Evolutionary conservation across 2,113 vertebrate genomes (phyloP).

Genomic region (Takifugu flavidus): DNA sequence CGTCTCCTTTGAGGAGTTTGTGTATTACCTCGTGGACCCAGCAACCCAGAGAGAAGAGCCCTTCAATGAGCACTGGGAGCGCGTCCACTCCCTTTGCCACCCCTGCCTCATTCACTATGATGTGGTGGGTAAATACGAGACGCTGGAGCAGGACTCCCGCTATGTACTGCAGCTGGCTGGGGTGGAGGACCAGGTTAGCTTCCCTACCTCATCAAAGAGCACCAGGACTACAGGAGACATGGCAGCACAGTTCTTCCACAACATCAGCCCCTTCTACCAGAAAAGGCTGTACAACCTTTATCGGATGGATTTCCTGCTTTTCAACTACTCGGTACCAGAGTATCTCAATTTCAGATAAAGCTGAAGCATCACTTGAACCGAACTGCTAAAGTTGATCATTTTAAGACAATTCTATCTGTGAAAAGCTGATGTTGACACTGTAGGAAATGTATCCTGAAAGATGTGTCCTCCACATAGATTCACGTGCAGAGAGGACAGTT

Average conservation of each 20-base stretch:
- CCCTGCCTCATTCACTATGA: conserved; percentile 92
- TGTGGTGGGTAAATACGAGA: conserved; percentile 93
- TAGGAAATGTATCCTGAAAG: not conserved
- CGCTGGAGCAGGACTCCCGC: conserved; percentile 86
- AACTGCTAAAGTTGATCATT: not conserved
- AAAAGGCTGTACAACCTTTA: conserved; percentile 91
- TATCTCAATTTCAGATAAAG: conserved; percentile 79
- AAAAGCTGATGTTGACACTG: conserved; percentile 6
- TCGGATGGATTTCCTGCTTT: conserved; percentile 94
- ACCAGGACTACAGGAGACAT: conserved; percentile 79
- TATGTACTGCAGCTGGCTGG: conserved; percentile 86
- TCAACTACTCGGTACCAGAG: conserved; percentile 89
- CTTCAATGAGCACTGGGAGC: conserved; percentile 96
- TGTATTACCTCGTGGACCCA: conserved; percentile 90
- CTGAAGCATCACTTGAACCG: not conserved
- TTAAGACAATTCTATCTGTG: not conserved
- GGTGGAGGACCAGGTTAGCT: conserved; percentile 74
- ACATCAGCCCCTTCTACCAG: conserved; percentile 90
- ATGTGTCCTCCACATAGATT: not conserved
- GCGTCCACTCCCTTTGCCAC: conserved; percentile 89
- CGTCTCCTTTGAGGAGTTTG: conserved; percentile 90
- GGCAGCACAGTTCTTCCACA: conserved; percentile 83
- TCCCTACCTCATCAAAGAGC: conserved; percentile 78
- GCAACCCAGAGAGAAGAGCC: conserved; percentile 85
- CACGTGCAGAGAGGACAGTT: conserved; percentile 8